Evolutionary conservation across 2,888 invertebrate species (phyloP).

Genomic region (Platypus cylindrus): DNA sequence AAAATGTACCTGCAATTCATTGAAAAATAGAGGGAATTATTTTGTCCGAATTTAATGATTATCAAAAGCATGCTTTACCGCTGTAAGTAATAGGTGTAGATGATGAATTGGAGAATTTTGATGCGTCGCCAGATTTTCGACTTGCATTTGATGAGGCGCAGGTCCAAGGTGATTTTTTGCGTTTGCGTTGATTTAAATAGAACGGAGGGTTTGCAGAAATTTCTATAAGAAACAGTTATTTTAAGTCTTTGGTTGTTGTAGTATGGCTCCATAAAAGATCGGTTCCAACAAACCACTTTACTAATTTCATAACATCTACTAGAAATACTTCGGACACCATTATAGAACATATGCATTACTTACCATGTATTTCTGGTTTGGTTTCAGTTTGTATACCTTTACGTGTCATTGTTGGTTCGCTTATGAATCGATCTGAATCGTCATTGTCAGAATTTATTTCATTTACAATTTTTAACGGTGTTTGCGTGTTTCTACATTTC

Average conservation of each 20-base stretch:
- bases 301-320: too few relatives aligned
- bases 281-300: too few relatives aligned
- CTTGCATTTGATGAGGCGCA: slow-evolving; percentile 7
- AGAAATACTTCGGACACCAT: too few relatives aligned
- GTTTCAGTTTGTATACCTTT: too few relatives aligned
- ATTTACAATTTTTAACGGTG: too few relatives aligned
- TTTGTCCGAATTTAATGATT: not conserved
- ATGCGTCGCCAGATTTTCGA: slow-evolving; percentile 8
- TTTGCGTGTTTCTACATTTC: too few relatives aligned
- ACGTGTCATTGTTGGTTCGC: too few relatives aligned
- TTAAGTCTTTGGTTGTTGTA: not conserved
- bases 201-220: slow-evolving; percentile 4
- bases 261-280: too few relatives aligned
- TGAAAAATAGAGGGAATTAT: not conserved
- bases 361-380: too few relatives aligned
- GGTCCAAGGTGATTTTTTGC: slow-evolving; percentile 12
- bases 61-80: slow-evolving; percentile 3
- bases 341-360: too few relatives aligned
- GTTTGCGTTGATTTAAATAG: slow-evolving; percentile 7
- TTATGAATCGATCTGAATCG: too few relatives aligned
- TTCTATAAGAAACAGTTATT: not conserved
- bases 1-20: slow-evolving; percentile 13
- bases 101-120: slow-evolving; percentile 6
- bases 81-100: slow-evolving; percentile 14
- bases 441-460: too few relatives aligned